Percentiles rank a stretch among this genome's conserved stretches.
Evolutionary conservation across 1,140 invertebrate genomes (phyloP).

Genomic region (Drosophila athabasca): DNA sequence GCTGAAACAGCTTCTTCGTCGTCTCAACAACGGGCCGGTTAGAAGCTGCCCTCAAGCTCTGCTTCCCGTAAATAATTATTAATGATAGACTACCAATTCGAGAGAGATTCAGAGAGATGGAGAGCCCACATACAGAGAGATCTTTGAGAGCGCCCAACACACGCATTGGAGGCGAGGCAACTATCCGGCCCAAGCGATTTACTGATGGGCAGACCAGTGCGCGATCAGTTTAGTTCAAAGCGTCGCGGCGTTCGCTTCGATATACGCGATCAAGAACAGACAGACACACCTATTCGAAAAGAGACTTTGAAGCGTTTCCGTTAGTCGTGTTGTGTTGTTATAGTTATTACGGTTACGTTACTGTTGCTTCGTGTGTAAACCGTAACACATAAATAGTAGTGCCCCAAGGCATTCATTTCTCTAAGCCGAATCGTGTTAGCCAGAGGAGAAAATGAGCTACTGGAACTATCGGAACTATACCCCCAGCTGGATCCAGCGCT

Average conservation of each 20-base stretch:
- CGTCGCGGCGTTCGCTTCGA: constrained; percentile 49
- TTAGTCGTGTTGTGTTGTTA: constrained; percentile 35
- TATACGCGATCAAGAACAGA: constrained; percentile 3
- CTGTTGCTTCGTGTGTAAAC: constrained; percentile 7
- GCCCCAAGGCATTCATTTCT: constrained; percentile 13
- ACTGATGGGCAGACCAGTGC: not conserved
- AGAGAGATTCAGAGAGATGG: constrained; percentile 9
- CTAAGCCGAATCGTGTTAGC: constrained; percentile 9
- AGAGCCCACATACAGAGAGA: not conserved
- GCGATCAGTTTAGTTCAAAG: constrained; percentile 63
- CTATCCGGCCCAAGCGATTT: constrained; percentile 43
- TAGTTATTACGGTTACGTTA: constrained; percentile 17
- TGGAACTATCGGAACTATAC: constrained; percentile 73
- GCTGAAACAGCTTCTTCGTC: constrained; percentile 17
- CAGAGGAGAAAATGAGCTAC: constrained; percentile 48
- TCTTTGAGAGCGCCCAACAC: constrained; percentile 15
- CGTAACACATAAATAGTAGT: constrained; percentile 42
- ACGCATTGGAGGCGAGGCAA: constrained; percentile 26
- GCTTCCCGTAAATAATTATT: constrained; percentile 66
- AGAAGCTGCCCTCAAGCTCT: constrained; percentile 21
- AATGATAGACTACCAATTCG: constrained; percentile 36
- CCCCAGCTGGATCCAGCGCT: constrained; percentile 72
- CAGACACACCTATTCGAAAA: constrained; percentile 10
- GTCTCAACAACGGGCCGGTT: constrained; percentile 25
- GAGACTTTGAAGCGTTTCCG: constrained; percentile 50